Base-by-base conservation (phyloP, 2,113 vertebrate species). In the Brachyhypopomus gauderio region DNA sequence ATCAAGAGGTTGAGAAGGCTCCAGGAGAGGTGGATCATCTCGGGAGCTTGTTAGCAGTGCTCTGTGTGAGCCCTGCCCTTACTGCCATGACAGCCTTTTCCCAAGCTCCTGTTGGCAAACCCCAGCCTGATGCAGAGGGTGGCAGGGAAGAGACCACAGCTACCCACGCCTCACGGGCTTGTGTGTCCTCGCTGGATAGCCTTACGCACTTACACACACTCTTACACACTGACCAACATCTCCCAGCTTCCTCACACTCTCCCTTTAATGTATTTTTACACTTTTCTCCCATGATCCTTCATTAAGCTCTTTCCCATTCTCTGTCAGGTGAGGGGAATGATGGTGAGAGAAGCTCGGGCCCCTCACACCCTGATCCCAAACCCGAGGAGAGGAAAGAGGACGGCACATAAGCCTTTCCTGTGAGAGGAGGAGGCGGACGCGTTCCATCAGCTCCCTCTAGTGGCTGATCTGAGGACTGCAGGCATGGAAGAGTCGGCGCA, bases 311-410 rank as follows among this genome's bases (percentile, higher is more conserved):
- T 2, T 69, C 38, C 55, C 20, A 77, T 22, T 55, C 23, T 27
- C 25, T 64, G 45, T 25, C 48, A 87, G 88, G 73, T 63, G 76
- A 82, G 71, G 78, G 84, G 3, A 82, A 84, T 55, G 84, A 85
- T 56, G 79, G 64, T 23, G 84, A 85, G 59, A 80, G 83, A 62
- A 81, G 80, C 59, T 80, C 82, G 20, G 83, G n/a, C 30, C 41
- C 81, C 6, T 70, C 86, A 30, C 78, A 78, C 9, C 79, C 80
- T 0, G 41, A 81, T 27, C 48, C 82, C 0, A 79, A 84, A 79
- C 71, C 77, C 20, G 79, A 83, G 59, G 78, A 84, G 58, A 69
- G 67, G 27, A 87, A 87, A 78, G 79, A 79, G 22, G 76, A 78
- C 36, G 73, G 73, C 19, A 84, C 77, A 4, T 87, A 82, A 89